These are phyloP conservation scores for Drosophila prostipennis DNA, from an alignment of 2,888 invertebrate genomes.

Conservation along the genomic window DNA sequence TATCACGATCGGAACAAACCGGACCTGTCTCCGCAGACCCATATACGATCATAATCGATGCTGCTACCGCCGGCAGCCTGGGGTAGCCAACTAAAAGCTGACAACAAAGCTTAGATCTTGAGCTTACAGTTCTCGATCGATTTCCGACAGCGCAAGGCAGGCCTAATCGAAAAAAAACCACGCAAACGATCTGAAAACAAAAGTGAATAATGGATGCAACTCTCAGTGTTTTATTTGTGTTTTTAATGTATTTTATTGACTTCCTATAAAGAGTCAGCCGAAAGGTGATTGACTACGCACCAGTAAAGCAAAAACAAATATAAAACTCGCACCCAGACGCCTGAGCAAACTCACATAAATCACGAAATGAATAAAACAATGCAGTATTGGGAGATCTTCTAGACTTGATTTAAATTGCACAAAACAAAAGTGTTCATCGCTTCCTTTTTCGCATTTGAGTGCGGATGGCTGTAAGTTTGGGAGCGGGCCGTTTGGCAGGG, in stretches of 20 bases:
- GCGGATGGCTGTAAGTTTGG: slow-evolving; percentile 1
- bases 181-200: slow-evolving; percentile 30
- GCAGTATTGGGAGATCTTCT: slow-evolving; percentile 54
- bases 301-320: slow-evolving; percentile 13
- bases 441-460: slow-evolving; percentile 62
- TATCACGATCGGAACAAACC: slow-evolving; percentile 74
- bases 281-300: slow-evolving; percentile 75
- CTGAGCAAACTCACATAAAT: slow-evolving; percentile 9
- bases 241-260: slow-evolving; percentile 68
- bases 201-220: slow-evolving; percentile 54
- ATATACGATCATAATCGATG: slow-evolving; percentile 72
- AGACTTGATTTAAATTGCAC: slow-evolving; percentile 51
- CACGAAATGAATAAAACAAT: slow-evolving; percentile 31
- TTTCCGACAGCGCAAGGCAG: slow-evolving; percentile 75
- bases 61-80: slow-evolving; percentile 56
- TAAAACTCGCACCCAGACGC: slow-evolving; percentile 18
- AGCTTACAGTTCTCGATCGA: slow-evolving; percentile 62
- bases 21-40: slow-evolving; percentile 70
- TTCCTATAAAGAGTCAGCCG: slow-evolving; percentile 67
- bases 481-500: slow-evolving; percentile 24
- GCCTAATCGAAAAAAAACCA: slow-evolving; percentile 47
- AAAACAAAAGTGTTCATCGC: slow-evolving; percentile 36
- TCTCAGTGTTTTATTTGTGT: slow-evolving; percentile 26
- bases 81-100: slow-evolving; percentile 52
- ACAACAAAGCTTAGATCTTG: slow-evolving; percentile 67